phyloP scores from a whole-genome alignment of 2,888 invertebrate genomes.

The Brenthis hecate region DNA sequence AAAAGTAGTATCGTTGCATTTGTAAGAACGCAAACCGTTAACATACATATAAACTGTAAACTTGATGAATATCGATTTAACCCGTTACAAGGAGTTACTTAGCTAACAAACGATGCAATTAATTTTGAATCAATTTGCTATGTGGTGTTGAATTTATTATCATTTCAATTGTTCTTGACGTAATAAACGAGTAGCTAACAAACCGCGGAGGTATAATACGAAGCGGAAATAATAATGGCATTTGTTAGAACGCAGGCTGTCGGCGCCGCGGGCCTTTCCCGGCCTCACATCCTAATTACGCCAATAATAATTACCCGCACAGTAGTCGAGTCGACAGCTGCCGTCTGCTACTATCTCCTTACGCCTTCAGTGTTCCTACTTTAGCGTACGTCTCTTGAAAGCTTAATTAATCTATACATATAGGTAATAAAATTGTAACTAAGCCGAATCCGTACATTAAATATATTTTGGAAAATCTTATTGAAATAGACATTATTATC shows the following conservation, averaged over 20 bases:
- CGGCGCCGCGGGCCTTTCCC: slow-evolving; percentile 69
- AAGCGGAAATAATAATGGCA: slow-evolving; percentile 79
- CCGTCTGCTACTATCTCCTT: slow-evolving; percentile 49
- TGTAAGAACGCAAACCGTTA: slow-evolving; percentile 61
- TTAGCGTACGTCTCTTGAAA: slow-evolving; percentile 8
- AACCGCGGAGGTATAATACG: slow-evolving; percentile 69
- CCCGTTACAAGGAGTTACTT: slow-evolving; percentile 53
- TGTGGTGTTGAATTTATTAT: slow-evolving; percentile 65
- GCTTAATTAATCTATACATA: background rate
- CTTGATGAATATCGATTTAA: slow-evolving; percentile 45
- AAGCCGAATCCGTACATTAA: too few species aligned
- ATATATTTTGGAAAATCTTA: too few species aligned
- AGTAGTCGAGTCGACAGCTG: slow-evolving; percentile 62
- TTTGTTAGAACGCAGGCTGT: slow-evolving; percentile 66
- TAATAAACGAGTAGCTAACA: slow-evolving; percentile 59
- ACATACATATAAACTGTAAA: slow-evolving; percentile 64
- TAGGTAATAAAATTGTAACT: too few species aligned
- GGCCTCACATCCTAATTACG: slow-evolving; percentile 79
- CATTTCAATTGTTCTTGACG: slow-evolving; percentile 71
- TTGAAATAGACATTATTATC: too few species aligned
- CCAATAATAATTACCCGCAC: slow-evolving; percentile 78
- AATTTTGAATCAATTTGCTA: slow-evolving; percentile 73
- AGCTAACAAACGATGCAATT: slow-evolving; percentile 61
- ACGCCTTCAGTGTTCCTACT: slow-evolving; percentile 57
- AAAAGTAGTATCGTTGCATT: slow-evolving; percentile 28